phyloP scores from a whole-genome alignment of 2,888 invertebrate genomes.

The Brachyptera putata region DNA sequence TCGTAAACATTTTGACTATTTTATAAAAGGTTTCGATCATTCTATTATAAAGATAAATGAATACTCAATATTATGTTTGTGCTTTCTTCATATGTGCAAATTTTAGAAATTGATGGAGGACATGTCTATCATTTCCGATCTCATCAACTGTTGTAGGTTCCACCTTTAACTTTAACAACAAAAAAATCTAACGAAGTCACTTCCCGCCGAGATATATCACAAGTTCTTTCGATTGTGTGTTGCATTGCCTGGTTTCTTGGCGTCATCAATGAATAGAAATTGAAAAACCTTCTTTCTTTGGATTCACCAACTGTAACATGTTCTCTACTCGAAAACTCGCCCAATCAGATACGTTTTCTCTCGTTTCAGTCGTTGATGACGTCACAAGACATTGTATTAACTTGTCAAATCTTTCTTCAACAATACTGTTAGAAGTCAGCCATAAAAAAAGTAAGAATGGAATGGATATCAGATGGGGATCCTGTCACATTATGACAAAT shows the following conservation, averaged over 20 bases:
- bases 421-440: constrained; percentile 10
- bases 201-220: not conserved
- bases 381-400: constrained; percentile 15
- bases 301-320: constrained; percentile 6
- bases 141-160: too few species aligned
- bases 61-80: too few species aligned
- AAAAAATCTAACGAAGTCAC: not conserved
- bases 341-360: constrained; percentile 12
- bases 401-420: constrained; percentile 17
- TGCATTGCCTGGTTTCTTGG: too few species aligned
- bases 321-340: constrained; percentile 5
- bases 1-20: too few species aligned
- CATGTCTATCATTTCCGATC: too few species aligned
- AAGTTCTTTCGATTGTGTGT: not conserved
- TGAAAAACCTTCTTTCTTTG: constrained; percentile 2
- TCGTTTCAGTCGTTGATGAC: too few species aligned
- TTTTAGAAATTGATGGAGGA: too few species aligned
- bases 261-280: not conserved
- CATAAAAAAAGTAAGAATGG: constrained; percentile 9
- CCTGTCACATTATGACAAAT: constrained; percentile 18
- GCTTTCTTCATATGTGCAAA: too few species aligned
- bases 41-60: too few species aligned
- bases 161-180: not conserved
- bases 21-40: too few species aligned
- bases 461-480: constrained; percentile 1